Percentiles rank a stretch among this genome's conserved stretches.
Conservation (phyloP, 1,140 invertebrate species). For the Parapsyche elsis region DNA sequence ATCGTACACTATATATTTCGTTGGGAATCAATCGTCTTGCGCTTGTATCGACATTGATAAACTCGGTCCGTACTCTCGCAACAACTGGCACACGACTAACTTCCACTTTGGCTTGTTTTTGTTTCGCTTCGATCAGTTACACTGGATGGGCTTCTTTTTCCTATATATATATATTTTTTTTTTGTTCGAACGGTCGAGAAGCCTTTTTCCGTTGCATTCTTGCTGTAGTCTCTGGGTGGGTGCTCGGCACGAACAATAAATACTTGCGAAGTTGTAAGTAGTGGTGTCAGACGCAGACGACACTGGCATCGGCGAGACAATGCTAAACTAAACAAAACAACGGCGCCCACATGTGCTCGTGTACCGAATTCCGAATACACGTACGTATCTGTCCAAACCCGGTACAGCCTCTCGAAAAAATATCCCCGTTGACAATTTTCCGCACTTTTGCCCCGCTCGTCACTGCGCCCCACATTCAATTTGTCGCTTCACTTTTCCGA, state of each 20-base stretch:
- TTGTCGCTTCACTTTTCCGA: not conserved
- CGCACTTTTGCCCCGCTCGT: not conserved
- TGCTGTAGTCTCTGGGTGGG: not conserved
- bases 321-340: constrained; percentile 49
- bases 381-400: constrained; percentile 11
- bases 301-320: constrained; percentile 48
- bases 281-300: constrained; percentile 50
- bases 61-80: not conserved
- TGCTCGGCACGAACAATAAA: constrained; percentile 50
- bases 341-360: not conserved
- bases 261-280: constrained; percentile 55
- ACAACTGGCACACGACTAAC: too few relatives aligned
- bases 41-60: constrained; percentile 16
- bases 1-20: too few relatives aligned
- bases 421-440: not conserved
- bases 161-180: not conserved
- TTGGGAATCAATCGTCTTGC: not conserved
- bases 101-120: too few relatives aligned
- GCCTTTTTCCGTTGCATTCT: constrained; percentile 29
- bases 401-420: not conserved
- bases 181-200: not conserved
- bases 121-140: too few relatives aligned
- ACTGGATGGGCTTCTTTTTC: too few relatives aligned
- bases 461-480: not conserved
- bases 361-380: not conserved